These are phyloP conservation scores for Vesta saturnalis DNA, from an alignment of 2,888 invertebrate species.

Conservation along the genomic window DNA sequence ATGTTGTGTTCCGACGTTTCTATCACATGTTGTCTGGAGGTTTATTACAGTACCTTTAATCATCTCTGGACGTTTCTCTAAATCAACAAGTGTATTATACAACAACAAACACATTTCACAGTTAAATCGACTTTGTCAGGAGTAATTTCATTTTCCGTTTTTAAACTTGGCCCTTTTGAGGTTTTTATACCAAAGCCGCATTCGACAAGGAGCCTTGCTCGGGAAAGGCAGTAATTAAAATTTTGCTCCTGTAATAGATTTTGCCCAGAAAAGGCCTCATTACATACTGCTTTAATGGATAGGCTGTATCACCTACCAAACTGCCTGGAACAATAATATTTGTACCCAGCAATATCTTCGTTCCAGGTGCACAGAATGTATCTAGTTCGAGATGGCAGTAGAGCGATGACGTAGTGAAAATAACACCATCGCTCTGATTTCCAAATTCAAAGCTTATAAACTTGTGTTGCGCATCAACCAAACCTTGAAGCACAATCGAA, in stretches of 20 bases:
- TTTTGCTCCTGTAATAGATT: not conserved
- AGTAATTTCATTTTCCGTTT: conserved; percentile 1
- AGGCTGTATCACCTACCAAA: conserved; percentile 10
- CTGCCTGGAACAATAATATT: conserved; percentile 5
- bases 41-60: not conserved
- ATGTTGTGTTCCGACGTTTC: not conserved
- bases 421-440: conserved; percentile 12
- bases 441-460: conserved; percentile 1
- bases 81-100: conserved; percentile 1
- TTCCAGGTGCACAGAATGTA: not conserved
- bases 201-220: conserved; percentile 15
- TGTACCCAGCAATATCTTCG: conserved; percentile 4
- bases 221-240: conserved; percentile 8
- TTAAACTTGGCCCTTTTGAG: conserved; percentile 13
- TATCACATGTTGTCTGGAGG: not conserved
- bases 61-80: not conserved
- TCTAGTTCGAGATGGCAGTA: conserved; percentile 9
- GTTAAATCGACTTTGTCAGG: conserved; percentile 3
- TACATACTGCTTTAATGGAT: conserved; percentile 13
- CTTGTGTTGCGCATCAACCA: conserved; percentile 10
- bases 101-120: conserved; percentile 1
- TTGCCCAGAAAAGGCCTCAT: conserved; percentile 6
- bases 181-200: conserved; percentile 8
- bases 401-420: conserved; percentile 10
- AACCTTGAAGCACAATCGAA: conserved; percentile 12